Evolutionary conservation across 2,113 vertebrate genomes (phyloP), one percentile per base, ranked within the genome.

Genomic region (Promerops cafer): DNA sequence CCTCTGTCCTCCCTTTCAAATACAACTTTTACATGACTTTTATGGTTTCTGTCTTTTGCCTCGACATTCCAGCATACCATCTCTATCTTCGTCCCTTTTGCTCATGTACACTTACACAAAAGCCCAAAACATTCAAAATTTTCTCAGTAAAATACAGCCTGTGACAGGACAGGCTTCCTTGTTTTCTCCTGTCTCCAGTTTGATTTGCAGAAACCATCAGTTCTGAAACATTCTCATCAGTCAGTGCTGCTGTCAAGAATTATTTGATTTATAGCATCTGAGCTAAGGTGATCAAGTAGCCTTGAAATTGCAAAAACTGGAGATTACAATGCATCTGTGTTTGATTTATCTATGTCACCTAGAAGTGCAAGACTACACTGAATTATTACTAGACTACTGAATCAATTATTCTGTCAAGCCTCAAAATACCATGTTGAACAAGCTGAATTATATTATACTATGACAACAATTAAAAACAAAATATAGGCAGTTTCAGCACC

Each of bases 381-480:
- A 94, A 78, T 65, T 88, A 49, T 70, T 80, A 70, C 70, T 37
- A 81, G 33, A 69, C 40, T 82, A 61, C 56, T 35, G 63, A 95
- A 94, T 79, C 78, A 94, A 89, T 84, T 92, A 71, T 75, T 56
- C 63, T 87, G 61, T 85, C 81, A 85, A 89, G 40, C 19, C 45
- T 78, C 83, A 94, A 96, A 87, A 94, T 42, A 71, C 10, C 16
- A 56, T 4, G 10, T 35, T 89, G 83, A 89, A 91, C 44, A 93
- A 87, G n/a, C 16, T 79, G 28, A 91, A 89, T 78, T 40, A 90
- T 90, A 17, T 68, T 80, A 95, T 83, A 92, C 91, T 82, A 74
- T 21, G 6, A 78, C 42, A 79, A 63, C 77, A 95, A 94, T 94
- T 95, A 95, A 96, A 96, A 92, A 88, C 52, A 85, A 94, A 66